Evolutionary conservation across 2,888 invertebrate genomes (phyloP).

Genomic region (Drosophila crucigera): DNA sequence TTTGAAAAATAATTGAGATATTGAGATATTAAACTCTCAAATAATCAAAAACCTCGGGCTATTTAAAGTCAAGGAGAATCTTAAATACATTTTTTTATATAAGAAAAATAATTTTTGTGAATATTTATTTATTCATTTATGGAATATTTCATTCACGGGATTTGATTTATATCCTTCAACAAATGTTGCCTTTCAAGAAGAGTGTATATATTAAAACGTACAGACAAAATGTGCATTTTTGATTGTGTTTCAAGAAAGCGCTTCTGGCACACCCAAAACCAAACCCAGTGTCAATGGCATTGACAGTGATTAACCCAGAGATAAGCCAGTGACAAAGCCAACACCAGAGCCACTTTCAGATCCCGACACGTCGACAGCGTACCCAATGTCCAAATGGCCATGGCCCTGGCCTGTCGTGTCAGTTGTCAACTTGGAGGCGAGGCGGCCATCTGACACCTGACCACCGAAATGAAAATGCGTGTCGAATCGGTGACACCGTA

Average conservation of each 20-base stretch:
- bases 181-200: neutral
- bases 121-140: neutral
- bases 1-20: neutral
- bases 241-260: constrained; percentile 18
- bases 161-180: neutral
- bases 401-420: constrained; percentile 58
- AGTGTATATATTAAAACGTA: neutral
- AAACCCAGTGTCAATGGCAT: constrained; percentile 44
- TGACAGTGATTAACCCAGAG: constrained; percentile 27
- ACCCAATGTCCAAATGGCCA: constrained; percentile 15
- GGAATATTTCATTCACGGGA: neutral
- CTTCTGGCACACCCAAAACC: constrained; percentile 31
- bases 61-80: neutral
- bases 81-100: neutral
- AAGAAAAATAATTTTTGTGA: neutral
- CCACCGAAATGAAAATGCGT: constrained; percentile 73
- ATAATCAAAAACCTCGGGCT: neutral
- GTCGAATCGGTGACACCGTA: constrained; percentile 51
- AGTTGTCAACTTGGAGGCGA: constrained; percentile 74
- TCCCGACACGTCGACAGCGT: neutral
- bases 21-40: neutral
- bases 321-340: constrained; percentile 5
- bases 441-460: constrained; percentile 67
- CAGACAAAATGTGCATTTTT: constrained; percentile 2
- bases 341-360: neutral